Evolutionary conservation across 2,113 vertebrate genomes (phyloP).

Genomic region (Varanus salvator): DNA sequence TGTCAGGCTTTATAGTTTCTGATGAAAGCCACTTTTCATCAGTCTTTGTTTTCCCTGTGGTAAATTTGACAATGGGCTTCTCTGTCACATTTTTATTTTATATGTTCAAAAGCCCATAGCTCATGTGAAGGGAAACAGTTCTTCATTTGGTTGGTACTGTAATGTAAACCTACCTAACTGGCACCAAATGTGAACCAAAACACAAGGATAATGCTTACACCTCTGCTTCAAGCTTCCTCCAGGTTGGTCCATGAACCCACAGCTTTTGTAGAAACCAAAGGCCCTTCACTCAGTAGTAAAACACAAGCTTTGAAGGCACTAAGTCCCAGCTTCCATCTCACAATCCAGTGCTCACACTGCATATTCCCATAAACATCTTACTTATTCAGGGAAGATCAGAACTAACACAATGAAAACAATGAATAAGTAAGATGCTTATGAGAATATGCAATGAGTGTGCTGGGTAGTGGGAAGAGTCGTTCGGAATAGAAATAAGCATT

Average conservation of each 20-base stretch:
- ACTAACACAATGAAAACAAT: background rate
- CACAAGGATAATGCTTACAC: no score
- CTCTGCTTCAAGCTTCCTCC: background rate
- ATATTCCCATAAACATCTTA: no score
- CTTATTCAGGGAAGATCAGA: background rate
- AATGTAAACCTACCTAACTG: no score
- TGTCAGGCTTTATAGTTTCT: background rate
- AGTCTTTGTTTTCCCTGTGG: no score
- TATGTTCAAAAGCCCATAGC: no score
- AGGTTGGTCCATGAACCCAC: background rate
- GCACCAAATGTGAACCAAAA: no score
- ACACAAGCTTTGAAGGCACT: background rate
- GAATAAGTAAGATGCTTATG: background rate
- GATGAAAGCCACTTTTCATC: background rate
- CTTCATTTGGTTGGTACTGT: no score
- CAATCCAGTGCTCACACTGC: no score
- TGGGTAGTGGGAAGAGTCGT: background rate
- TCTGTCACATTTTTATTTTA: background rate
- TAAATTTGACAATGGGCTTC: background rate
- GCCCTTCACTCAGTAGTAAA: background rate
- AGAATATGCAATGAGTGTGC: background rate
- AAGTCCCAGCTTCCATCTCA: background rate
- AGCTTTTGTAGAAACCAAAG: background rate
- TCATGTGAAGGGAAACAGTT: no score
- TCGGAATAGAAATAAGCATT: background rate